phyloP scores from a whole-genome alignment of 2,113 vertebrate species.

The Psophia crepitans region DNA sequence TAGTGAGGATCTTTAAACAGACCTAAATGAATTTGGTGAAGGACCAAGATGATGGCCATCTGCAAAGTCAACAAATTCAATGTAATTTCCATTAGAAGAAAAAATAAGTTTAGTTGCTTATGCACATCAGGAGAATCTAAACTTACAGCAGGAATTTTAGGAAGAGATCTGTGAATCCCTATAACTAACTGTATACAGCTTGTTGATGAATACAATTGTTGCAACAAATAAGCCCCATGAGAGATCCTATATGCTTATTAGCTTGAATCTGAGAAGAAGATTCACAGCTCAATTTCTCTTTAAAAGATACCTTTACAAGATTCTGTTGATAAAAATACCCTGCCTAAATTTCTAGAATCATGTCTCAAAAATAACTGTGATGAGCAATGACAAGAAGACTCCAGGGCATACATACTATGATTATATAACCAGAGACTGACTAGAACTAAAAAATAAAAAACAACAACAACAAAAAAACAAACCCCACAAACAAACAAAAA shows the following conservation, averaged over 20 bases:
- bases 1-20: background rate
- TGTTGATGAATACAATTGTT: background rate
- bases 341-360: background rate
- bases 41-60: background rate
- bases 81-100: background rate
- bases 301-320: slow-evolving; percentile 9
- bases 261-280: background rate
- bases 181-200: background rate
- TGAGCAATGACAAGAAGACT: background rate
- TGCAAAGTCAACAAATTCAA: background rate
- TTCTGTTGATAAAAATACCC: slow-evolving; percentile 8
- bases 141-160: background rate
- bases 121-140: background rate
- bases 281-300: background rate
- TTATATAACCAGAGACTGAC: slow-evolving; percentile 6
- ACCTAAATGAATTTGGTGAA: background rate
- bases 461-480: too few species aligned
- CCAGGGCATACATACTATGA: background rate
- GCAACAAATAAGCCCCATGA: background rate
- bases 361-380: slow-evolving; percentile 6
- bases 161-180: background rate
- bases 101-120: background rate
- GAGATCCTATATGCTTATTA: background rate
- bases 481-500: too few species aligned
- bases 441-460: background rate